These are phyloP conservation scores for Ammodytes marinus DNA, from an alignment of 2,113 vertebrate species.

Conservation along the genomic window DNA sequence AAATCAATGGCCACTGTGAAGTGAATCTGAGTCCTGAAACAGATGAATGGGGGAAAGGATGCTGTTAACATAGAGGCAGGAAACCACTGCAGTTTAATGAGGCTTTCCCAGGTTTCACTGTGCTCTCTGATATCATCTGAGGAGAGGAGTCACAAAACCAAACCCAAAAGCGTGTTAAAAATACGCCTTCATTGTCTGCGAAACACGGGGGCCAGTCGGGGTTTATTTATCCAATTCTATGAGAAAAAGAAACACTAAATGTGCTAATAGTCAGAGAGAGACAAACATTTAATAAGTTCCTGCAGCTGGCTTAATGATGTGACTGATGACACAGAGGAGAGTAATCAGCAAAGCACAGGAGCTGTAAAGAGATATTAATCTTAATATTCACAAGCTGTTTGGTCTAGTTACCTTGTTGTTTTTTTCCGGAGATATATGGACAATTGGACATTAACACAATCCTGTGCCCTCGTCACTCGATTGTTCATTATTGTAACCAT, in stretches of 20 bases:
- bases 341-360: slow-evolving; percentile 25
- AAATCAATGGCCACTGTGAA: slow-evolving; percentile 99
- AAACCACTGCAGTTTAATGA: slow-evolving; percentile 58
- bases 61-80: slow-evolving; percentile 49
- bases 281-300: slow-evolving; percentile 20
- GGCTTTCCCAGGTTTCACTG: slow-evolving; percentile 37
- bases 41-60: slow-evolving; percentile 48
- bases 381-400: neutral
- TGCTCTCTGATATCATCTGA: slow-evolving; percentile 39
- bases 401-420: slow-evolving; percentile 7
- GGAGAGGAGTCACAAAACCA: slow-evolving; percentile 9
- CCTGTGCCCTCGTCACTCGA: neutral
- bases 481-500: neutral
- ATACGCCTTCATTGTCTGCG: slow-evolving; percentile 16
- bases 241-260: neutral
- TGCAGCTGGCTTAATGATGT: slow-evolving; percentile 34
- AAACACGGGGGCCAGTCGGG: neutral
- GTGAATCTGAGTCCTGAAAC: slow-evolving; percentile 93
- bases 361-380: slow-evolving; percentile 18
- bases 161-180: neutral
- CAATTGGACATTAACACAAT: slow-evolving; percentile 5
- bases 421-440: slow-evolving; percentile 2
- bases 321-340: slow-evolving; percentile 17
- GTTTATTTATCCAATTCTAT: neutral
- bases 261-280: neutral